phyloP scores from a whole-genome alignment of 1,140 invertebrate species.

The Coboldia fuscipes region DNA sequence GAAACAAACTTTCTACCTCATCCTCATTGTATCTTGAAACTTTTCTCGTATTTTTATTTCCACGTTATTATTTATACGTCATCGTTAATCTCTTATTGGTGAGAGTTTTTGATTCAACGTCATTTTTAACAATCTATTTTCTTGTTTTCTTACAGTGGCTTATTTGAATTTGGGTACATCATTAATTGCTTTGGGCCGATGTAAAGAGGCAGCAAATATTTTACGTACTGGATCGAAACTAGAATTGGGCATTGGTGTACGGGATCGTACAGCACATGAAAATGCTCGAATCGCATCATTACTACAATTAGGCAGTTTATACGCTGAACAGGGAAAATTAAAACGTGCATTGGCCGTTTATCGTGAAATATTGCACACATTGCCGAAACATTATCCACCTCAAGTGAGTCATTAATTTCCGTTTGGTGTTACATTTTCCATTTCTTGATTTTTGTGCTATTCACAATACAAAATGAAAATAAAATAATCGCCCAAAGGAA shows the following conservation, averaged over 20 bases:
- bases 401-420: slow-evolving; percentile 29
- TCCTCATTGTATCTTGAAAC: no score
- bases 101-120: no score
- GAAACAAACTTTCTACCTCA: no score
- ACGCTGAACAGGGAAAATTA: slow-evolving; percentile 66
- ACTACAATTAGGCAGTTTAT: slow-evolving; percentile 73
- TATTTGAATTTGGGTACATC: slow-evolving; percentile 86
- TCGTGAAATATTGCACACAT: slow-evolving; percentile 57
- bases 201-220: slow-evolving; percentile 63
- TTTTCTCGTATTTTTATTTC: no score
- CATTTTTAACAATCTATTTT: background rate
- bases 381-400: slow-evolving; percentile 62
- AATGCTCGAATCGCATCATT: slow-evolving; percentile 74
- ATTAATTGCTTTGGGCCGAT: slow-evolving; percentile 55
- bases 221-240: slow-evolving; percentile 61
- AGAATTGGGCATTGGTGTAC: slow-evolving; percentile 66
- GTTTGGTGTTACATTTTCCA: slow-evolving; percentile 56
- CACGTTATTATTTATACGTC: no score
- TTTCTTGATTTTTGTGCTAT: background rate
- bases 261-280: slow-evolving; percentile 77
- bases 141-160: slow-evolving; percentile 43
- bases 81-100: no score
- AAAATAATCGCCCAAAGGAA: background rate
- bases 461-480: background rate
- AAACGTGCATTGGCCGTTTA: slow-evolving; percentile 76